Percentiles rank a stretch among this genome's conserved stretches.
Conservation (phyloP, 2,888 invertebrate species). For the Melanargia galathea region DNA sequence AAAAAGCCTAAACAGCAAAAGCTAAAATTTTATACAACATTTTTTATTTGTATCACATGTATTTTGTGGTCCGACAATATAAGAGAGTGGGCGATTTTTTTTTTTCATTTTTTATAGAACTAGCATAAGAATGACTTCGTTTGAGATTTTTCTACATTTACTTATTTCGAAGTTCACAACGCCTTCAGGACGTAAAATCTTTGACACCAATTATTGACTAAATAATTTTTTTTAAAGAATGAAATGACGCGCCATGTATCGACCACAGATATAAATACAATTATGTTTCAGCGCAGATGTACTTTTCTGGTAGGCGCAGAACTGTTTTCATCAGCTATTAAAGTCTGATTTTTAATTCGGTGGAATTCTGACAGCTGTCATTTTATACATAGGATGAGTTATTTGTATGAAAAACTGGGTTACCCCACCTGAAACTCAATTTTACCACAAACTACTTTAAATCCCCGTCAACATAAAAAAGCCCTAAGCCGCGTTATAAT, state of each 20-base stretch:
- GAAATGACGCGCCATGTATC: not conserved
- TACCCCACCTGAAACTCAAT: too few species aligned
- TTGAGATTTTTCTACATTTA: not conserved
- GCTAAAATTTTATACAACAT: slow-evolving; percentile 15
- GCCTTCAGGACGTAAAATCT: slow-evolving; percentile 18
- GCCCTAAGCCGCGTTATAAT: too few species aligned
- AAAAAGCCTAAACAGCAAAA: slow-evolving; percentile 22
- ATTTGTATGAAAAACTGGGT: too few species aligned
- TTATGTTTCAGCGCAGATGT: too few species aligned
- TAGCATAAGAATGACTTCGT: not conserved
- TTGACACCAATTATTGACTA: slow-evolving; percentile 9
- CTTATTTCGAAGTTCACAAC: slow-evolving; percentile 11
- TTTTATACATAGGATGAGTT: too few species aligned
- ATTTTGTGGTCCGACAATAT: slow-evolving; percentile 39
- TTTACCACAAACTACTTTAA: too few species aligned
- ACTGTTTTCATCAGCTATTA: too few species aligned
- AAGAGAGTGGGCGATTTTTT: slow-evolving; percentile 2
- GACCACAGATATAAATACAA: too few species aligned
- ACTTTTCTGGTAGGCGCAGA: too few species aligned
- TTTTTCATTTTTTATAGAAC: not conserved
- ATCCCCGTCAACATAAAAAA: too few species aligned
- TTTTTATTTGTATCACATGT: slow-evolving; percentile 36
- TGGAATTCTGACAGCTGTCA: too few species aligned
- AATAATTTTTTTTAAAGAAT: not conserved
- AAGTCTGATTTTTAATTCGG: too few species aligned